Evolutionary conservation across 1,140 invertebrate genomes (phyloP).

Genomic region (Tetragonula clypearis): DNA sequence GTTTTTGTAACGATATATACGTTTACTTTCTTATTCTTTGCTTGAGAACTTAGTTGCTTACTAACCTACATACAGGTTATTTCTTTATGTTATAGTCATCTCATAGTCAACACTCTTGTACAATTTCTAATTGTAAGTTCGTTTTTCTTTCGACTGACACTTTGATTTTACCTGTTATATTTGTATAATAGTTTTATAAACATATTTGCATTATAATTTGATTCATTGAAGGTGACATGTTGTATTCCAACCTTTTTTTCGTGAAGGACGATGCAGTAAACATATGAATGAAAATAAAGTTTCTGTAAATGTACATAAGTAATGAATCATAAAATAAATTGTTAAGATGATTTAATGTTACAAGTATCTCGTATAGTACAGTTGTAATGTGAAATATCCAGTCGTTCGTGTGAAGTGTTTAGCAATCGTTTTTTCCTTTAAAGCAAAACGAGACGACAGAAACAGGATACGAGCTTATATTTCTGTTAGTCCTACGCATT

Average conservation of each 20-base stretch:
- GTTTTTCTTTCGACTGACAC: not conserved
- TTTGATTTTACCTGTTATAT: not conserved
- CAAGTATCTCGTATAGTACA: not conserved
- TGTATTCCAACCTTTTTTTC: slow-evolving; percentile 6
- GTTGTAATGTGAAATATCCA: slow-evolving; percentile 20
- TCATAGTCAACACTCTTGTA: not conserved
- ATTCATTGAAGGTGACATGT: slow-evolving; percentile 28
- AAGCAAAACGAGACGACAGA: slow-evolving; percentile 31
- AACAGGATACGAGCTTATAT: slow-evolving; percentile 20
- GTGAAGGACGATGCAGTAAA: not conserved
- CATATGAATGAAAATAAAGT: slow-evolving; percentile 6
- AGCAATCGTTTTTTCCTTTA: slow-evolving; percentile 18
- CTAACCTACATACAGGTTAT: slow-evolving; percentile 26
- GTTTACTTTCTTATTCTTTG: not conserved
- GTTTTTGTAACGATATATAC: not conserved
- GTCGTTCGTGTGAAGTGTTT: not conserved
- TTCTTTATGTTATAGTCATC: not conserved
- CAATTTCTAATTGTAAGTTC: not conserved
- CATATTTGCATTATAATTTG: slow-evolving; percentile 28
- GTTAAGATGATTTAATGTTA: not conserved
- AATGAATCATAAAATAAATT: not conserved
- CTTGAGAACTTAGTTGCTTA: not conserved
- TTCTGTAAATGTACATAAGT: not conserved
- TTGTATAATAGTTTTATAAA: not conserved
- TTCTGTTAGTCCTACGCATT: slow-evolving; percentile 47